Evolutionary conservation across 2,888 invertebrate genomes (phyloP).

Genomic region (Diadromus collaris): DNA sequence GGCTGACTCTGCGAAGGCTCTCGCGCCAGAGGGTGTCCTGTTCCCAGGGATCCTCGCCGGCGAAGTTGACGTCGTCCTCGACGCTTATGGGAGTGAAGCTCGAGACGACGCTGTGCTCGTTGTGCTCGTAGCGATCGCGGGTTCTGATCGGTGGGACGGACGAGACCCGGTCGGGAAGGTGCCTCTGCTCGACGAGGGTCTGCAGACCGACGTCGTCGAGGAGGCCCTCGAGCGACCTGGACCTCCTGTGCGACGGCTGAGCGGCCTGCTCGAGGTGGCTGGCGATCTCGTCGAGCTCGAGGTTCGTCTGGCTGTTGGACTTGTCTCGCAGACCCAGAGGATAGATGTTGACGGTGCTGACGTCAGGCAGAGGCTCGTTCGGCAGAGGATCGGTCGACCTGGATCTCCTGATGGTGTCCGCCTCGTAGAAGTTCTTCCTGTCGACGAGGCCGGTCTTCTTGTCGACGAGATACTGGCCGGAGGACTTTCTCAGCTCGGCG

Average conservation of each 20-base stretch:
- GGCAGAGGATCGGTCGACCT: conserved; percentile 76
- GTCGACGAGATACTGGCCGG: conserved; percentile 75
- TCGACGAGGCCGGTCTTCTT: conserved; percentile 81
- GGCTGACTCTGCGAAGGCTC: conserved; percentile 88
- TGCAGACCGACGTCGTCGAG: conserved; percentile 81
- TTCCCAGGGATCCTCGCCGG: conserved; percentile 88
- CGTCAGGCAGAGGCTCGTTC: conserved; percentile 72
- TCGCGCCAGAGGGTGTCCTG: conserved; percentile 92
- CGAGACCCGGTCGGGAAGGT: conserved; percentile 67
- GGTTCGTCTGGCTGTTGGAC: conserved; percentile 67
- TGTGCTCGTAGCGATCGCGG: conserved; percentile 39
- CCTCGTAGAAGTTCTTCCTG: conserved; percentile 87
- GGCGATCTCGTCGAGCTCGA: conserved; percentile 55
- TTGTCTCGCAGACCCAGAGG: conserved; percentile 79
- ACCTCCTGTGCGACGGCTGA: conserved; percentile 79
- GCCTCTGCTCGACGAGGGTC: conserved; percentile 73
- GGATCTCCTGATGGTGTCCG: conserved; percentile 83
- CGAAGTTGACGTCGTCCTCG: conserved; percentile 55
- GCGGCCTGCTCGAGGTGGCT: conserved; percentile 51
- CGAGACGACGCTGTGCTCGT: background rate
- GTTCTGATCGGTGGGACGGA: conserved; percentile 57
- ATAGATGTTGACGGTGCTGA: conserved; percentile 77
- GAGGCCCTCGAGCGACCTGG: conserved; percentile 83
- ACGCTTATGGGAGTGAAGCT: conserved; percentile 47
- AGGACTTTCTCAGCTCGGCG: conserved; percentile 76